Evolutionary conservation across 2,113 vertebrate species (phyloP).

Genomic region (Vulpes lagopus): DNA sequence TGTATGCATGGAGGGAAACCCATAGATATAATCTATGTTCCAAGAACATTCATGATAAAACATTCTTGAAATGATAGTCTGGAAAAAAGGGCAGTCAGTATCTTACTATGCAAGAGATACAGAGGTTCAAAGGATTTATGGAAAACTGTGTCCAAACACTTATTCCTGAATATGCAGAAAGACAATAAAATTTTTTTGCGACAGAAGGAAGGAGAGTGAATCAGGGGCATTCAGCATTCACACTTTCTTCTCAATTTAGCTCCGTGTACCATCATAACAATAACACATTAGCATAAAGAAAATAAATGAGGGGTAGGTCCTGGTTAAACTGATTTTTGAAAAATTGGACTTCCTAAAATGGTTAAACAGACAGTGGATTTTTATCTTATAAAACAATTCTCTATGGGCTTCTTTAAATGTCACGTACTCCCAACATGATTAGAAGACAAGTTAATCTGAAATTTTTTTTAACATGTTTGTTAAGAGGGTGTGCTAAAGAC

Average conservation of each 20-base stretch:
- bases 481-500: not conserved
- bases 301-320: not conserved
- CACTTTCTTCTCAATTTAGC: not conserved
- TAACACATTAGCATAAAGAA: not conserved
- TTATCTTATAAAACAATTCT: not conserved
- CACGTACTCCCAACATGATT: not conserved
- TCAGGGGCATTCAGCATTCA: not conserved
- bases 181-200: not conserved
- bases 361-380: not conserved
- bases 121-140: not conserved
- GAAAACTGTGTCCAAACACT: not conserved
- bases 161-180: not conserved
- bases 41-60: not conserved
- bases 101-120: not conserved
- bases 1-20: not conserved
- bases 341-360: not conserved
- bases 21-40: not conserved
- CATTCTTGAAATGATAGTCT: not conserved
- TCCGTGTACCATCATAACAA: not conserved
- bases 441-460: not conserved
- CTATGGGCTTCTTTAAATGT: not conserved
- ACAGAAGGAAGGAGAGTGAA: not conserved
- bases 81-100: not conserved
- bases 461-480: not conserved
- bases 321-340: not conserved